Evolutionary conservation across 2,113 vertebrate species (phyloP).

Genomic region (Tichodroma muraria): DNA sequence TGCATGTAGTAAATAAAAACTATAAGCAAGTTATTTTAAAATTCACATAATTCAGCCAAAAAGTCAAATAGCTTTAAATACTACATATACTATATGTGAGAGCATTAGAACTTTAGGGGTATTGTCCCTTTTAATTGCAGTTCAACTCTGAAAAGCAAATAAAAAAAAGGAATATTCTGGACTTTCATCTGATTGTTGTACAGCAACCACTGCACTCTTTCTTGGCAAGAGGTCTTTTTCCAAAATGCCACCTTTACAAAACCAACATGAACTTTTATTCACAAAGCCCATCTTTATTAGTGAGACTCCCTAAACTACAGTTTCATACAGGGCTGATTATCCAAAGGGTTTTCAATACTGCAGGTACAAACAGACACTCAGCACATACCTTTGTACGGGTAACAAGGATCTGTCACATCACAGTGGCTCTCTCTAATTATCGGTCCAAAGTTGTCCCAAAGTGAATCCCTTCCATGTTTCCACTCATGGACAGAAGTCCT

Average conservation of each 20-base stretch:
- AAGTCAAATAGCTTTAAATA: background rate
- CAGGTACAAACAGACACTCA: background rate
- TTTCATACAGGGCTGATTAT: background rate
- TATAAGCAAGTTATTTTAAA: background rate
- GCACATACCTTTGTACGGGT: background rate
- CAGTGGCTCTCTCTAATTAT: background rate
- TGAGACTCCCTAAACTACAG: background rate
- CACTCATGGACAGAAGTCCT: background rate
- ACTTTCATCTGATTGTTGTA: background rate
- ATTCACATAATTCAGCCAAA: background rate
- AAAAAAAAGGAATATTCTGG: rapidly evolving
- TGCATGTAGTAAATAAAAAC: background rate
- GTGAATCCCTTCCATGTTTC: background rate
- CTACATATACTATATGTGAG: background rate
- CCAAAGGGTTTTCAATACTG: background rate
- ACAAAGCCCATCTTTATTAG: background rate
- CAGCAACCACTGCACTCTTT: background rate
- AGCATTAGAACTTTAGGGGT: background rate
- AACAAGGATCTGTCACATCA: background rate
- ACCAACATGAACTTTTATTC: background rate
- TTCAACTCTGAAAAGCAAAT: background rate
- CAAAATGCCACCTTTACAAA: background rate
- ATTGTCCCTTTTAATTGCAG: background rate
- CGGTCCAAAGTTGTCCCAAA: background rate
- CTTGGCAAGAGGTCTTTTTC: background rate